phyloP scores from a whole-genome alignment of 2,797 vertebrate species.

The Oryzias dopingdopingensis region DNA sequence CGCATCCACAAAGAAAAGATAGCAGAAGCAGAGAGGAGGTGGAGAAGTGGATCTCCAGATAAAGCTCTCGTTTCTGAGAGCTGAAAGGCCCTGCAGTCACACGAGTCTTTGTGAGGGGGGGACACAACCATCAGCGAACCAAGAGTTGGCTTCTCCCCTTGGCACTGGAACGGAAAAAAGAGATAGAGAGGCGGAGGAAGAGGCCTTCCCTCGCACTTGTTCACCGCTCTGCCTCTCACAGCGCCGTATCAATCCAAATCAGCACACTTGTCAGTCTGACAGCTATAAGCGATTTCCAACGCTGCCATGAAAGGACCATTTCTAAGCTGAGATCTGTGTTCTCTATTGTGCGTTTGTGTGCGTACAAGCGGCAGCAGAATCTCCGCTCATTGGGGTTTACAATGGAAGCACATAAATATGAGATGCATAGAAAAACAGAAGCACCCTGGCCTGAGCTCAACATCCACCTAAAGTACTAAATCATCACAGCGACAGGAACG shows the following conservation, averaged over 20 bases:
- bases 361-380: conserved; percentile 29
- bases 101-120: conserved; percentile 66
- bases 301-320: conserved; percentile 56
- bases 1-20: conserved; percentile 42
- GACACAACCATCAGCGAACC: conserved; percentile 52
- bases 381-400: conserved; percentile 42
- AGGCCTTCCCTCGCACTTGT: conserved; percentile 69
- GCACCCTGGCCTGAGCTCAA: conserved; percentile 32
- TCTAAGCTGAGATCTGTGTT: conserved; percentile 65
- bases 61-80: conserved; percentile 72
- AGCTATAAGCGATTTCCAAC: conserved; percentile 67
- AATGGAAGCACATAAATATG: conserved; percentile 49
- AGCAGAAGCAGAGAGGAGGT: conserved; percentile 39
- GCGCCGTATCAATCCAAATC: conserved; percentile 71
- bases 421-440: conserved; percentile 31
- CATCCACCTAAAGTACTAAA: conserved; percentile 38
- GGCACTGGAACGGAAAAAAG: conserved; percentile 47
- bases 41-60: conserved; percentile 75
- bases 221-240: conserved; percentile 64
- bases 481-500: conserved; percentile 2
- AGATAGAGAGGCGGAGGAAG: conserved; percentile 57
- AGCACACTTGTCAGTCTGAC: conserved; percentile 75
- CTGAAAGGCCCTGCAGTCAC: conserved; percentile 70
- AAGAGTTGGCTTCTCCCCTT: conserved; percentile 68
- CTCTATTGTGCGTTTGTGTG: conserved; percentile 48